Evolutionary conservation across 2,113 vertebrate genomes (phyloP), one percentile per base, ranked within the genome.

Genomic region (Hippocampus comes): DNA sequence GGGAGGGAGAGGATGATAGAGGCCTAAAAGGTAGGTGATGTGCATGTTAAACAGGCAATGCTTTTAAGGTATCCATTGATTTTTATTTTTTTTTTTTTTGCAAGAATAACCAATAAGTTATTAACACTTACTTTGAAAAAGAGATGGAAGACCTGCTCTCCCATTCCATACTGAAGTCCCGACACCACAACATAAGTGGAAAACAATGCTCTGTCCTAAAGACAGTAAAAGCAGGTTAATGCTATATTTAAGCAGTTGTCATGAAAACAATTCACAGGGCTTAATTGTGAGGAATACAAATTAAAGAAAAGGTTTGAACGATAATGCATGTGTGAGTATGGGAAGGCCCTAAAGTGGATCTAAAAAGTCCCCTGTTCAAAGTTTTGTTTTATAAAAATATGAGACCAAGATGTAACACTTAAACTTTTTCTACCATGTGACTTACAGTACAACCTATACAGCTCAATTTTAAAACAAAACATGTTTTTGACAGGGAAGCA

Each of bases 151-250:
- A 94, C 42, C n/a, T 93, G 91, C 76, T 95, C 97, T 73, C 92
- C 96, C 84, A 88, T 87, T 87, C 97, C 97, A 51, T 98, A 99
- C 57, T 93, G 94, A 72, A 96, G 91, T 71, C 96, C 97, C 9
- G 96, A 92, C 4, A 95, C 95, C 77, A 98, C 82, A 27, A 98
- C 91, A 0, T 95, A 98, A 0, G 96, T 95, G 1, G 86, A 75
- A 70, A 98, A 93, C 79, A 87, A 82, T 2, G 21, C 11, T 75
- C 85, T 94, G 21, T 90, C 82, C 97, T 99, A 67, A 68, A 85
- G 86, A 21, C 17, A 65, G 42, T 15, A 23, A 67, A 73, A 1
- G 23, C 5, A 61, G 17, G 1, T 61, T 49, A 3, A 20, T 20
- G 30, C 59, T 34, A 9, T 30, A 4, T 20, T 56, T 56, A 21